A percentile compares a stretch with the other conserved stretches of the same genome.
Conservation (phyloP, 2,113 vertebrate species). For the Clupea harengus region DNA sequence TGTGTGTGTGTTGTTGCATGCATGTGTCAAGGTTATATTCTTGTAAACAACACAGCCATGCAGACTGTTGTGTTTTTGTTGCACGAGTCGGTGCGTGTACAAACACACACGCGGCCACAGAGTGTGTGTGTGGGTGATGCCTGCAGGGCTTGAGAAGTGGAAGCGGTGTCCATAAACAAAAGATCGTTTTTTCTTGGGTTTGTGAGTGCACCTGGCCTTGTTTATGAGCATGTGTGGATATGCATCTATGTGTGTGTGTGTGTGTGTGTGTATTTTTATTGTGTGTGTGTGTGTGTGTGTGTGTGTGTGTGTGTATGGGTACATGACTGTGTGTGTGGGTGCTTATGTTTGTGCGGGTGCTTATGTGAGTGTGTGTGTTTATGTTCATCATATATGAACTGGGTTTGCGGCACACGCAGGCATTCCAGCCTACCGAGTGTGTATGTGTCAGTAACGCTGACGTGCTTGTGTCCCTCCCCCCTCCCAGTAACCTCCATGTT, state of each 20-base stretch:
- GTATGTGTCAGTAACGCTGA: neutral
- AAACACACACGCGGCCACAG: neutral
- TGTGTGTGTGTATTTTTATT: neutral
- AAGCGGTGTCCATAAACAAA: conserved; percentile 7
- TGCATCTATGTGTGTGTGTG: neutral
- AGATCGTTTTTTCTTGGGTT: neutral
- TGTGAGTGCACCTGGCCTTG: neutral
- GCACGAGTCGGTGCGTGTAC: neutral
- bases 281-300: neutral
- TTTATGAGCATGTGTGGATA: neutral
- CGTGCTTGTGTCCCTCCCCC: neutral
- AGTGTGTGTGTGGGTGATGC: neutral
- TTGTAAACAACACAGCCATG: neutral
- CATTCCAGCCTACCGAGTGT: neutral
- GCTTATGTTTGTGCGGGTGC: neutral
- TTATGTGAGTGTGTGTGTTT: neutral
- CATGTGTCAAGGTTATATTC: conserved; percentile 11
- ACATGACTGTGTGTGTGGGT: neutral
- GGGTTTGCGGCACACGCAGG: neutral
- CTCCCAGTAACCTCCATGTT: neutral
- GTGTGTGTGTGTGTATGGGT: neutral
- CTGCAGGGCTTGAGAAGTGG: neutral
- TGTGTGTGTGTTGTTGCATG: neutral
- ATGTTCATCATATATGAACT: neutral
- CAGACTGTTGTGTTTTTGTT: neutral